Evolutionary conservation across 30 jellyfish, hydroid and myxozoan genomes (phyloP).

Genomic region (Catostylus mosaicus): DNA sequence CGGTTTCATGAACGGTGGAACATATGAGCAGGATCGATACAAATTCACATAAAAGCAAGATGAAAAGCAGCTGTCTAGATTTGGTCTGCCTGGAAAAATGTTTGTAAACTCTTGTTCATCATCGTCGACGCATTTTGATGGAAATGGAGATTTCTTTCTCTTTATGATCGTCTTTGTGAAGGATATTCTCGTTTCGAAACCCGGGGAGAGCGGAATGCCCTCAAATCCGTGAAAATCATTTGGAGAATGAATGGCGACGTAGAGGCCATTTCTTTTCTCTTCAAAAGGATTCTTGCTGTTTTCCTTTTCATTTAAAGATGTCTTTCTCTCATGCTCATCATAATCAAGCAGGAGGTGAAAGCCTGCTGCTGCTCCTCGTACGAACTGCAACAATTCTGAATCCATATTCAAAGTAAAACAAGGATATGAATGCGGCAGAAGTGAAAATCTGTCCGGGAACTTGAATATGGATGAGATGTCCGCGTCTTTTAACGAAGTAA

Average conservation of each 20-base stretch:
- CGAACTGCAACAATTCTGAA: constrained; percentile 8
- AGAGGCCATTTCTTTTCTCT: constrained; percentile 30
- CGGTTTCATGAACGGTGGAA: not conserved
- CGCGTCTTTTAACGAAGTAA: not conserved
- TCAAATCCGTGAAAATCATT: not conserved
- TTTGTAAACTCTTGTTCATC: not conserved
- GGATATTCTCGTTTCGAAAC: constrained; percentile 31
- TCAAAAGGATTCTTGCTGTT: not conserved
- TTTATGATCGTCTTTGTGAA: constrained; percentile 5
- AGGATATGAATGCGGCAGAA: constrained; percentile 11
- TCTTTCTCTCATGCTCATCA: constrained; percentile 30
- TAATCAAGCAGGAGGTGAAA: constrained; percentile 4
- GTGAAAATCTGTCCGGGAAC: constrained; percentile 31
- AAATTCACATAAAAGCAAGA: not conserved
- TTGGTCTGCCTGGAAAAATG: constrained; percentile 5
- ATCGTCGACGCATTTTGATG: constrained; percentile 31
- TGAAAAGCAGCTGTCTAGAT: not conserved
- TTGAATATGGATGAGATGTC: not conserved
- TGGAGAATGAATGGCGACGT: constrained; percentile 36
- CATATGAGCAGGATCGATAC: constrained; percentile 5
- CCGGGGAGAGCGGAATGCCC: constrained; percentile 48
- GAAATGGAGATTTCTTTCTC: constrained; percentile 33
- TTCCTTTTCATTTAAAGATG: not conserved
- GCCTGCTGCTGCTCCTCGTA: constrained; percentile 24
- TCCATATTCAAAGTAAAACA: constrained; percentile 36